These are phyloP conservation scores for Agonopterix heracliana DNA, from an alignment of 2,888 invertebrate genomes.

Conservation along the genomic window DNA sequence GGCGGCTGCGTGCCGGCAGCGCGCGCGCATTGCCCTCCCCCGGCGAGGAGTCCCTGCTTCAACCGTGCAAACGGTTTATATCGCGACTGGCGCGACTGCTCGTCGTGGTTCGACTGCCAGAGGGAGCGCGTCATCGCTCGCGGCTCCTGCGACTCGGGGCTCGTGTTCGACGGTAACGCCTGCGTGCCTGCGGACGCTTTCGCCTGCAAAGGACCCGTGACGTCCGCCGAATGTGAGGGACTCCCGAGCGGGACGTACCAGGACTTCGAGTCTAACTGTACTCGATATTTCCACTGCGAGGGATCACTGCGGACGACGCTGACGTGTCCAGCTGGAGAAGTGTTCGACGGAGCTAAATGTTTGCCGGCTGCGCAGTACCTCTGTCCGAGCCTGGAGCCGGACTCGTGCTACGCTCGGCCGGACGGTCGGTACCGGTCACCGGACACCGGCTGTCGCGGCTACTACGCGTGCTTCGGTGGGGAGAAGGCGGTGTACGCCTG, in stretches of 20 bases:
- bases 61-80: slow-evolving; percentile 61
- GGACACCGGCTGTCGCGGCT: slow-evolving; percentile 74
- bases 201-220: slow-evolving; percentile 64
- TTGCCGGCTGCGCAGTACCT: slow-evolving; percentile 42
- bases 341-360: slow-evolving; percentile 68
- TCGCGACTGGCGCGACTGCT: slow-evolving; percentile 65
- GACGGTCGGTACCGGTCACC: slow-evolving; percentile 74
- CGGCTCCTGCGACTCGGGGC: slow-evolving; percentile 61
- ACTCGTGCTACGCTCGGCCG: slow-evolving; percentile 67
- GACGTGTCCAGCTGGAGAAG: slow-evolving; percentile 50
- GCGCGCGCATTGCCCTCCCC: slow-evolving; percentile 59
- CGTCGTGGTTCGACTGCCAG: slow-evolving; percentile 68
- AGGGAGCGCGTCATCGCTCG: slow-evolving; percentile 58
- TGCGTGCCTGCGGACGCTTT: slow-evolving; percentile 58
- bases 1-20: slow-evolving; percentile 67
- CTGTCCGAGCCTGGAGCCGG: slow-evolving; percentile 65
- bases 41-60: slow-evolving; percentile 61
- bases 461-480: slow-evolving; percentile 74
- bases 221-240: slow-evolving; percentile 54
- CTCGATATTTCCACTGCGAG: slow-evolving; percentile 69
- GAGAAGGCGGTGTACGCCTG: slow-evolving; percentile 77
- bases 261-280: slow-evolving; percentile 69
- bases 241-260: slow-evolving; percentile 74
- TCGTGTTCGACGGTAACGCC: slow-evolving; percentile 66
- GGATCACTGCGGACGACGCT: slow-evolving; percentile 53